These are phyloP conservation scores for Eupithecia abbreviata DNA, from an alignment of 2,888 invertebrate genomes.

Conservation along the genomic window DNA sequence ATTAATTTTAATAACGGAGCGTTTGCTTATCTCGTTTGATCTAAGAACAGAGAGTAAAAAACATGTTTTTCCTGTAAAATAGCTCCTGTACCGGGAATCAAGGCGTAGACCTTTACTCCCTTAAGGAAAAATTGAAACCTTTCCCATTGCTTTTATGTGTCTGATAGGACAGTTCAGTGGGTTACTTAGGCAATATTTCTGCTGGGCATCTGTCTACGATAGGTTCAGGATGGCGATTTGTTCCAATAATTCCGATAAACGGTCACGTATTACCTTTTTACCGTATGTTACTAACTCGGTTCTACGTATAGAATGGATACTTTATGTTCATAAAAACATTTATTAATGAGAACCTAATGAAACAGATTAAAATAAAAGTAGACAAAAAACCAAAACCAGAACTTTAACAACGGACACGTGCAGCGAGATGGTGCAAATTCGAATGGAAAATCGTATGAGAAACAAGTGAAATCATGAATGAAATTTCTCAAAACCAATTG, in stretches of 20 bases:
- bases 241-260: no score
- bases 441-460: no score
- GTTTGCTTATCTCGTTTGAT: neutral
- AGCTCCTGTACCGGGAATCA: neutral
- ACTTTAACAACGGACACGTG: no score
- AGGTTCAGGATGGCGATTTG: neutral
- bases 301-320: no score
- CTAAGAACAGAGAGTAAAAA: neutral
- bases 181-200: neutral
- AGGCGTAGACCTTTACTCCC: neutral
- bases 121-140: neutral
- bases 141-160: constrained; percentile 1
- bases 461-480: no score
- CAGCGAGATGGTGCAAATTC: no score
- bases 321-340: no score
- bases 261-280: neutral
- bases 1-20: constrained; percentile 6
- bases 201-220: neutral
- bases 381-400: no score
- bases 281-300: neutral
- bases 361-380: no score
- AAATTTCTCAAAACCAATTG: no score
- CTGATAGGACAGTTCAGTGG: neutral
- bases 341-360: no score
- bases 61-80: neutral